These are phyloP conservation scores for Silvanus unidentatus DNA, from an alignment of 2,888 invertebrate species.

Conservation along the genomic window DNA sequence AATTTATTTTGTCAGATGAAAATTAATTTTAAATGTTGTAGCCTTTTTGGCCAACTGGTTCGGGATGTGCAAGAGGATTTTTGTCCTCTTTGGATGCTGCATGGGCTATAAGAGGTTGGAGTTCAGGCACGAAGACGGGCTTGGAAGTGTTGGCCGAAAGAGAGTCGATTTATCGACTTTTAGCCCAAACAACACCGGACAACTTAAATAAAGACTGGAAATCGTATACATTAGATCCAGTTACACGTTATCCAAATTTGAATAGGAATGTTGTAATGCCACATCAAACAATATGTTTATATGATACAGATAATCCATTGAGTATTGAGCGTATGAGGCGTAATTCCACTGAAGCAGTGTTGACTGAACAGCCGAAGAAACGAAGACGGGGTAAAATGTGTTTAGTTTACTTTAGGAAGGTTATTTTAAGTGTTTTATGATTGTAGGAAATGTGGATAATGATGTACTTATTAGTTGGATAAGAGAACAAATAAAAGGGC, in stretches of 20 bases:
- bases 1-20: neutral
- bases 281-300: constrained; percentile 66
- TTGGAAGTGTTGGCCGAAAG: constrained; percentile 87
- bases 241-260: constrained; percentile 79
- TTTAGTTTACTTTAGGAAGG: neutral
- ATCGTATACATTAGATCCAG: constrained; percentile 80
- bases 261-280: constrained; percentile 70
- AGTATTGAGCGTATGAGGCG: constrained; percentile 53
- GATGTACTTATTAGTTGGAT: constrained; percentile 75
- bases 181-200: constrained; percentile 94
- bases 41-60: constrained; percentile 99
- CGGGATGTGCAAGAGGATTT: constrained; percentile 96
- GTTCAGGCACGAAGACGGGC: constrained; percentile 61
- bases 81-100: constrained; percentile 92
- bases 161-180: constrained; percentile 66
- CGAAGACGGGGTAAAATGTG: constrained; percentile 54
- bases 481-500: constrained; percentile 63
- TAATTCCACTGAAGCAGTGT: constrained; percentile 23
- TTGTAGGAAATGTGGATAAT: constrained; percentile 49
- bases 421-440: neutral
- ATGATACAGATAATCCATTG: constrained; percentile 65
- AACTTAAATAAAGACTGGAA: constrained; percentile 87
- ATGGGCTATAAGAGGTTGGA: constrained; percentile 88
- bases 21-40: constrained; percentile 34
- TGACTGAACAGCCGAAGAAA: constrained; percentile 57